Percentiles rank a stretch among this genome's conserved stretches.
These are phyloP conservation scores for Patella depressa DNA, from an alignment of 2,888 invertebrate species.

Conservation along the genomic window DNA sequence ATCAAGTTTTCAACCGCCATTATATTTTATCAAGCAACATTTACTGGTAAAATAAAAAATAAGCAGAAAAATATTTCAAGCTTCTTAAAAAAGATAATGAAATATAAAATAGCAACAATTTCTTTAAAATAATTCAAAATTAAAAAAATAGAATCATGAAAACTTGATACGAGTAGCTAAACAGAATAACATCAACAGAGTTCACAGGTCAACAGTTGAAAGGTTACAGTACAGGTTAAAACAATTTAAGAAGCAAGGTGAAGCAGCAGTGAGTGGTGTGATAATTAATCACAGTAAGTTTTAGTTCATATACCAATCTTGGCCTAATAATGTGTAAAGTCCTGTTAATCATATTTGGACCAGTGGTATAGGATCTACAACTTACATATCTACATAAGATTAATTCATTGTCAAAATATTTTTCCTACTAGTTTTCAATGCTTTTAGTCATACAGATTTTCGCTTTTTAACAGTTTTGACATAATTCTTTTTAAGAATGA, in stretches of 20 bases:
- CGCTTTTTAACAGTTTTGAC: too few species aligned
- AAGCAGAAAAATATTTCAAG: neutral
- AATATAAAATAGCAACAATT: neutral
- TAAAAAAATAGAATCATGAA: slow-evolving; percentile 2
- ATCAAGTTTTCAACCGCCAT: neutral
- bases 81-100: neutral
- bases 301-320: neutral
- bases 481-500: too few species aligned
- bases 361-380: too few species aligned
- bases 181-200: neutral
- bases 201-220: too few species aligned
- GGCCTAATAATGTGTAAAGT: too few species aligned
- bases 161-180: slow-evolving; percentile 14
- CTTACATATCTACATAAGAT: too few species aligned
- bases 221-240: too few species aligned
- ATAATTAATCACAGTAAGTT: neutral
- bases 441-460: too few species aligned
- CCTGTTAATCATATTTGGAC: too few species aligned
- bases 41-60: neutral
- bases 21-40: neutral
- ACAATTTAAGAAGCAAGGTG: slow-evolving; percentile 3
- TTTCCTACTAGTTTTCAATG: too few species aligned
- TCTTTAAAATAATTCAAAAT: too few species aligned
- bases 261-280: neutral
- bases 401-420: too few species aligned